phyloP scores from a whole-genome alignment of 2,797 vertebrate species.

The Xerus rutilus region DNA sequence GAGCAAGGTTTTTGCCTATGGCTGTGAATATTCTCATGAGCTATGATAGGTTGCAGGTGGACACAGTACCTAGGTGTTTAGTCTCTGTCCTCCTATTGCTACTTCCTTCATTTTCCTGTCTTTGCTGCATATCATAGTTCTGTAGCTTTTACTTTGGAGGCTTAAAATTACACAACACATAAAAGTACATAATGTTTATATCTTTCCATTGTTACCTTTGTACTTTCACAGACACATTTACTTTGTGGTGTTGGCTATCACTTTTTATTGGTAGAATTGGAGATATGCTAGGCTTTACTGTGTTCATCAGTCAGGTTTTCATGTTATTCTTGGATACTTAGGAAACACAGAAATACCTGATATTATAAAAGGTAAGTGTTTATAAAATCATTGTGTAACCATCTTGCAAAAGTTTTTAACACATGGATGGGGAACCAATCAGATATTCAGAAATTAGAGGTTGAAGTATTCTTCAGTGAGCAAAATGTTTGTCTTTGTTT shows the following conservation, averaged over 20 bases:
- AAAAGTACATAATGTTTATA: background rate
- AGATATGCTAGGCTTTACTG: background rate
- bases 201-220: background rate
- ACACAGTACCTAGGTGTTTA: rapidly evolving
- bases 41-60: background rate
- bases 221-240: background rate
- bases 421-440: background rate
- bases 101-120: background rate
- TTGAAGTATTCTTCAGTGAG: background rate
- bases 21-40: background rate
- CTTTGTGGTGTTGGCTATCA: background rate
- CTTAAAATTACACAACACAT: background rate
- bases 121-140: background rate
- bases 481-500: background rate
- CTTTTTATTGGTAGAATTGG: background rate
- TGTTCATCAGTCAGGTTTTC: background rate
- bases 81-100: background rate
- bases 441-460: background rate
- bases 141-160: background rate
- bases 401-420: background rate
- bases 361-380: background rate
- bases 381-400: background rate
- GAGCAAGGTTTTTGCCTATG: background rate
- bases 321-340: background rate
- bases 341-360: background rate